Conservation (phyloP, 2,113 vertebrate species). For the Psilopogon haemacephalus region DNA sequence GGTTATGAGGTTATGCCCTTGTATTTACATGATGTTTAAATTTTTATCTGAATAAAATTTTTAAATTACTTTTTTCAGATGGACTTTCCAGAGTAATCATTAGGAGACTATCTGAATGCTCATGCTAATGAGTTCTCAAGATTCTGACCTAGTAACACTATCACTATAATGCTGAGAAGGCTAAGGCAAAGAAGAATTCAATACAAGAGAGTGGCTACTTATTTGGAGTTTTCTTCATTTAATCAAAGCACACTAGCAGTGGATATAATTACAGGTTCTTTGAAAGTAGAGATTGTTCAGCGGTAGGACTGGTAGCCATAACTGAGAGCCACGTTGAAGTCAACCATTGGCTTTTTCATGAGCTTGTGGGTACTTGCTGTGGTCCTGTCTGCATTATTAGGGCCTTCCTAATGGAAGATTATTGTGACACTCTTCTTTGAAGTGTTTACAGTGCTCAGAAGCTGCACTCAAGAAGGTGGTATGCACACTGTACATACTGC, state of each 20-base stretch:
- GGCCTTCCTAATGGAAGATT: background rate
- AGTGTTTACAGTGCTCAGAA: background rate
- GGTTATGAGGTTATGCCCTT: background rate
- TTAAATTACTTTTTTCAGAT: background rate
- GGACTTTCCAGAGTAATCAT: background rate
- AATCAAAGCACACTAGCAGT: background rate
- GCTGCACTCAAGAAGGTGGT: background rate
- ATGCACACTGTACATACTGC: rapidly evolving
- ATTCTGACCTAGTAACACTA: background rate
- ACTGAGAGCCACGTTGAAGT: background rate
- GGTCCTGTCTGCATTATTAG: background rate
- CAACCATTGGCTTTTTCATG: background rate
- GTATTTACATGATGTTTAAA: background rate
- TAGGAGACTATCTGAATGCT: background rate
- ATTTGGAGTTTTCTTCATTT: background rate
- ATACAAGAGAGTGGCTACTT: background rate
- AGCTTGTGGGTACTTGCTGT: background rate
- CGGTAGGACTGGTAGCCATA: background rate
- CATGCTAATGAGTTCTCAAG: background rate
- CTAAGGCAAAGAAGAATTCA: background rate
- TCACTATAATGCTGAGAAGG: background rate
- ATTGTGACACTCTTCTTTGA: background rate
- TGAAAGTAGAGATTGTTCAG: background rate
- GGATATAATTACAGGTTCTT: background rate
- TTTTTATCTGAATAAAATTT: background rate